Evolutionary conservation across 2,797 vertebrate species (phyloP), one percentile per base, ranked within the genome.

Genomic region (Anas bahamensis): DNA sequence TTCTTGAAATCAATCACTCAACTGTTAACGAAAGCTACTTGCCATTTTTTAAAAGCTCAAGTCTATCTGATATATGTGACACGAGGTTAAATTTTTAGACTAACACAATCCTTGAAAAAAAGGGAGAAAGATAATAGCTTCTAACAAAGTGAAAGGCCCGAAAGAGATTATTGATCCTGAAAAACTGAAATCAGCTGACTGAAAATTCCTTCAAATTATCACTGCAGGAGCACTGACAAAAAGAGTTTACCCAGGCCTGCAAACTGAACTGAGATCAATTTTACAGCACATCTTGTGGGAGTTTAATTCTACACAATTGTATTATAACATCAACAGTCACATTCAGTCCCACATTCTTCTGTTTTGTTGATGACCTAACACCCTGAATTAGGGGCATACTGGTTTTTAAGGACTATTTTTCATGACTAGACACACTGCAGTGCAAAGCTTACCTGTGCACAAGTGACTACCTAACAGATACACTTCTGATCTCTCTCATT

Each of bases 171-270:
- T 44, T 79, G 61, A 76, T 56, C 37, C 56, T 59, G 8, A 55
- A 94, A 86, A 84, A 57, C n/a, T 55, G 23, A 56, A 70, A 56
- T 66, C 82, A 68, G n/a, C 56, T 89, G 60, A 79, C 81, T 82
- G 71, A 9, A 80, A 88, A 90, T 88, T 90, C 78, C 78, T 77
- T 53, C 68, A 86, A 72, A 83, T 69, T 88, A 66, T 59, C 17
- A 78, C 33, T 70, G 29, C 0, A 0, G 21, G 13, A 9, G 13
- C 55, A 74, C 12, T 77, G 44, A 9, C 37, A 21, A 41, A 88
- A 90, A 41, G 5, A 69, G 39, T 69, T 85, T n/a, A 56, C 5
- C 22, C 42, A 73, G 39, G 29, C 50, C 52, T 52, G 72, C 77
- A 64, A 88, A 83, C 31, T 18, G 17, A 76, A 79, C 52, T 71